Evolutionary conservation across 2,888 invertebrate genomes (phyloP), one percentile per base, ranked within the genome.

Genomic region (Thymelicus lineola): DNA sequence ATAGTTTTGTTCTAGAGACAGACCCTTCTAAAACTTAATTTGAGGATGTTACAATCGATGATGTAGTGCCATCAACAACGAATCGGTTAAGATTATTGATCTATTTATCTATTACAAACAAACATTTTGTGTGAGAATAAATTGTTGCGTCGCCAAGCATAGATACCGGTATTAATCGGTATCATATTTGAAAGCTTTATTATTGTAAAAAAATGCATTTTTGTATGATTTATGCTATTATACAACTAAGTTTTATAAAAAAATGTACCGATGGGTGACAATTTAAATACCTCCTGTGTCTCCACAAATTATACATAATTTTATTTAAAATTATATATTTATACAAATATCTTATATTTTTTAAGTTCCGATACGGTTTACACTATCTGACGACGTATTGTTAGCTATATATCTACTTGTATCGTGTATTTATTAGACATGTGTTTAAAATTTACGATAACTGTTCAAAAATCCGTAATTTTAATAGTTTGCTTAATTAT

Each of bases 281-380:
- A 55, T 35, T 55, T 66, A 57, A 66, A 66, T 66, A 66, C 59
- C 66, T 67, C 42, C 10, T 50, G 60, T 67, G 60, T 67, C 66
- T 45, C 46, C 46, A 48, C 2, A 38, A 53, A 36, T 12, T 46
- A 4, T 12, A 60, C 15, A 14, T 60, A 42, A 15, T 20, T 53
- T 53, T 53, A 53, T 53, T 10, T 20, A 20, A 12, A 55, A 14
- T 10, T 17, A 50, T 17, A 9, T 50, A 50, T 17, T 7, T 2
- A 10, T 28, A 55, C 6, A 28, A 20, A 28, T 28, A 28, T 28
- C 28, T 14, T 12, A 12, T 12, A 42, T 10, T 55, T 28, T 55
- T 55, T 53, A 53, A 50, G 15, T 50, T 15, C 46, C n/a, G 48
- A 12, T 15, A 50, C 14, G 10, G 45, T 48, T 6, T 10, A 48